Conservation (phyloP, 2,888 invertebrate genomes). For the Schrankia costaestrigalis region DNA sequence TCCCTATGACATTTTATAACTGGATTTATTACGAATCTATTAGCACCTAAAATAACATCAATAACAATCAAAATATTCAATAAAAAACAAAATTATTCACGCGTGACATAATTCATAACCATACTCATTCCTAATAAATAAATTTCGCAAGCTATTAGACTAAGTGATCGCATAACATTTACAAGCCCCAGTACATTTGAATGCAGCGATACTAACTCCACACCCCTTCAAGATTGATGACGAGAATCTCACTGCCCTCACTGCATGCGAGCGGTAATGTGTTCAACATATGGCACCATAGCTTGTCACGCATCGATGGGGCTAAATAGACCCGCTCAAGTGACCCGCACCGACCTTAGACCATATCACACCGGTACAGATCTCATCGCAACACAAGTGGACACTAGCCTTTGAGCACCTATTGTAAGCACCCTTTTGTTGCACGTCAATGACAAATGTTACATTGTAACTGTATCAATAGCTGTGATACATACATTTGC, state of each 20-base stretch:
- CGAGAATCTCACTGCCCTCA: no score
- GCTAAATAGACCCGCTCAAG: conserved; percentile 49
- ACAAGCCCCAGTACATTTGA: conserved; percentile 76
- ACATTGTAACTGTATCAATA: conserved; percentile 34
- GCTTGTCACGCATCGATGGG: conserved; percentile 61
- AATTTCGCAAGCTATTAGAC: conserved; percentile 66
- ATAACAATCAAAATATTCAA: background rate
- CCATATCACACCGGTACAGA: conserved; percentile 45
- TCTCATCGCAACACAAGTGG: conserved; percentile 61
- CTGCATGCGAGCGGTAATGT: conserved; percentile 58
- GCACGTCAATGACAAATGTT: conserved; percentile 49
- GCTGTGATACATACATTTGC: conserved; percentile 40
- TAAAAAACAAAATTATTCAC: no score
- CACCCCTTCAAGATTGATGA: no score
- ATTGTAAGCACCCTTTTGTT: conserved; percentile 45
- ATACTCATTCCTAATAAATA: conserved; percentile 21
- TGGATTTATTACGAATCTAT: no score
- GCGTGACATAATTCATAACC: conserved; percentile 5
- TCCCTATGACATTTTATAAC: no score
- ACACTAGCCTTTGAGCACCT: conserved; percentile 43
- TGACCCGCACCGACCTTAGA: conserved; percentile 67
- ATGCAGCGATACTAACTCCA: conserved; percentile 64
- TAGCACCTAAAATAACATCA: background rate
- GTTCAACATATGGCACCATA: conserved; percentile 71
- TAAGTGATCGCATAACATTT: conserved; percentile 77